Percentiles rank a stretch among this genome's conserved stretches.
phyloP scores from a whole-genome alignment of 2,888 invertebrate species.

The Rhorus exstirpatorius region DNA sequence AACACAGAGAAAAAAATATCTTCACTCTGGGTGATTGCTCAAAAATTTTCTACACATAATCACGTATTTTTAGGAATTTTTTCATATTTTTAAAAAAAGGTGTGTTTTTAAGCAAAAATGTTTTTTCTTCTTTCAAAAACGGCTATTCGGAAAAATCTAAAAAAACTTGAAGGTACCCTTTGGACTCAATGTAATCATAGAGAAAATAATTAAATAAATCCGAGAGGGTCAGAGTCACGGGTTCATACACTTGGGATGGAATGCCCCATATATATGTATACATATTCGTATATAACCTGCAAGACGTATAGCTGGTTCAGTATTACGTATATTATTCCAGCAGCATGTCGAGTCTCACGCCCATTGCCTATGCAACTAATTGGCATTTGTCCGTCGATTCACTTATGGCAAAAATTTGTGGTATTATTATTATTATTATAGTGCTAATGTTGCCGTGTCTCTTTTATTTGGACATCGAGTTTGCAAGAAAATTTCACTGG shows the following conservation, averaged over 20 bases:
- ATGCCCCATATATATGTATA: too few relatives aligned
- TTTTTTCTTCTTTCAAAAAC: too few relatives aligned
- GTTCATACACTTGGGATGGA: too few relatives aligned
- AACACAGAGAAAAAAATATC: too few relatives aligned
- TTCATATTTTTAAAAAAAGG: too few relatives aligned
- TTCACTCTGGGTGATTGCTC: neutral
- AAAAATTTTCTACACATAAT: neutral
- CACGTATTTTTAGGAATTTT: too few relatives aligned
- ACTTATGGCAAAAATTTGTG: slow-evolving; percentile 54
- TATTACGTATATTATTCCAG: slow-evolving; percentile 22
- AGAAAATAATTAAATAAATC: too few relatives aligned
- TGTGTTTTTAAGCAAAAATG: too few relatives aligned
- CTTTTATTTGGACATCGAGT: slow-evolving; percentile 57
- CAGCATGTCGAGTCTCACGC: slow-evolving; percentile 51
- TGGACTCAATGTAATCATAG: too few relatives aligned
- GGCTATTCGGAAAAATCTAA: too few relatives aligned
- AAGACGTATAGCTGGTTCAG: slow-evolving; percentile 21
- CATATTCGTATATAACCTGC: neutral
- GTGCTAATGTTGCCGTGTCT: slow-evolving; percentile 57
- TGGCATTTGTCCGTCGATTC: slow-evolving; percentile 13
- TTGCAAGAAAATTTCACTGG: slow-evolving; percentile 47
- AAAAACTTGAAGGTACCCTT: too few relatives aligned
- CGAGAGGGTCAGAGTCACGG: too few relatives aligned
- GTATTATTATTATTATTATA: slow-evolving; percentile 36
- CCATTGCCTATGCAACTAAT: neutral